Evolutionary conservation across 2,113 vertebrate species (phyloP).

Genomic region (Hippoglossus stenolepis): DNA sequence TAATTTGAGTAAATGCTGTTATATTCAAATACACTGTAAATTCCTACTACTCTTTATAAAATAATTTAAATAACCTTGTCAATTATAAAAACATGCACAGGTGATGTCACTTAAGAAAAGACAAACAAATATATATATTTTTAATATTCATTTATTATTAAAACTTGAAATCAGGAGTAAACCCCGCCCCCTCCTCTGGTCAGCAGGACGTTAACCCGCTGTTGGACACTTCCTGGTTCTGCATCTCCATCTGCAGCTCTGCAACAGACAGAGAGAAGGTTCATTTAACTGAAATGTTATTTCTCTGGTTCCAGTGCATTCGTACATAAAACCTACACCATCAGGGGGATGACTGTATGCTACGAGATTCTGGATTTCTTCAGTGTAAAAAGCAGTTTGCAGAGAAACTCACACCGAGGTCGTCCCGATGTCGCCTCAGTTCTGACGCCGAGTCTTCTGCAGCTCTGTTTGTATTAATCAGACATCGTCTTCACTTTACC

Average conservation of each 20-base stretch:
- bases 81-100: no score
- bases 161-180: not conserved
- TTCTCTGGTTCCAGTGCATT: not conserved
- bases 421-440: not conserved
- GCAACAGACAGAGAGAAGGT: not conserved
- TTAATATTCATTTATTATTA: not conserved
- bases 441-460: not conserved
- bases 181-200: conserved; percentile 7
- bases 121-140: not conserved
- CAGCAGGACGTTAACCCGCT: conserved; percentile 19
- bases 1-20: not conserved
- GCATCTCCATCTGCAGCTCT: conserved; percentile 28
- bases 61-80: not conserved
- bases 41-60: no score
- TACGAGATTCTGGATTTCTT: no score
- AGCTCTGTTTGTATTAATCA: conserved; percentile 25
- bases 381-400: not conserved
- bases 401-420: conserved; percentile 22
- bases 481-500: conserved; percentile 53
- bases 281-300: not conserved
- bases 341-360: no score
- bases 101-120: no score
- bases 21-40: not conserved
- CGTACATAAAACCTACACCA: no score
- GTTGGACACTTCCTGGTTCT: conserved; percentile 35